Base-by-base conservation (phyloP, 2,888 invertebrate genomes). In the Stictocephala bisonia region DNA sequence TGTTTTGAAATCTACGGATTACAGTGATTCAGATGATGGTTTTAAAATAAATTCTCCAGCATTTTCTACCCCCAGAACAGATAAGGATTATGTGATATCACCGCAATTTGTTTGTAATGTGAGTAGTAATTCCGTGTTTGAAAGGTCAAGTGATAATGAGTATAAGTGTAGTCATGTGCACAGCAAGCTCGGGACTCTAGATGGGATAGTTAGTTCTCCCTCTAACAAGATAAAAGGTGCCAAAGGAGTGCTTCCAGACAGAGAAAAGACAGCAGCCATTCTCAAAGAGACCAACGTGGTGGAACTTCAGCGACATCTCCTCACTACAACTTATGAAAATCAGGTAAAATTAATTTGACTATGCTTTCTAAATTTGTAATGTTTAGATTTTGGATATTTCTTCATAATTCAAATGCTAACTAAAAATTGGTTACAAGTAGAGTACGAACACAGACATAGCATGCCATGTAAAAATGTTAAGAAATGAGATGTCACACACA, bases 231-330 rank as follows among this genome's bases (percentile, higher is more conserved):
- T 86, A 75, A 87, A 66, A 41, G 74, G 74, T 56, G 74, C 70
- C 71, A 72, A 66, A 68, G 89, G 91, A 76, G 85, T 88, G 78
- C 86, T 89, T 73, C 90, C 91, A 13, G 91, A 93, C 85, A 87
- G 90, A 73, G 89, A 87, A 81, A 93, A 93, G 85, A 90, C 94
- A 83, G 88, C 91, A 81, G 94, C 94, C 85, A 94, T 95, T 85
- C 88, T 95, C 81, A 88, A 89, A 81, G 94, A 95, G 87, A 89
- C 90, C 80, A 92, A 93, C 85, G 91, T 93, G 73, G 85, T 94
- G 79, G 93, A 94, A 86, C 87, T 95, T 82, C 93, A 93, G 85
- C 90, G 93, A 80, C 94, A 94, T 85, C 87, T 95, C 78, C 89
- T 95, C 78, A 91, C 90, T 31, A 88, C 91, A 80, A 92, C 78